A percentile compares a stretch with the other conserved stretches of the same genome.
phyloP scores from a whole-genome alignment of 2,113 vertebrate species.

The Lophura nycthemera region DNA sequence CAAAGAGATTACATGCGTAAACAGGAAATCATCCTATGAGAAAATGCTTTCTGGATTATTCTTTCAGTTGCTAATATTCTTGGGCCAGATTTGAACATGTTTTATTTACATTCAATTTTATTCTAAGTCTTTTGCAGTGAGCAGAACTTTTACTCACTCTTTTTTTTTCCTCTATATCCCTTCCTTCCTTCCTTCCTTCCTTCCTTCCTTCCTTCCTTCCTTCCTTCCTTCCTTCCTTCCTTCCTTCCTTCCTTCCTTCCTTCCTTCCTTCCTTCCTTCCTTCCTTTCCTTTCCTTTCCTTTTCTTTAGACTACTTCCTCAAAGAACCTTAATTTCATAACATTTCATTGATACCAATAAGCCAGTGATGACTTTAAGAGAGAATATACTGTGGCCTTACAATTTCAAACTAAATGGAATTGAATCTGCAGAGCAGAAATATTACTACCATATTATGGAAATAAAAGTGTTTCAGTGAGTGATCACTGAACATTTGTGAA shows the following conservation, averaged over 20 bases:
- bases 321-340: neutral
- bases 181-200: too few relatives aligned
- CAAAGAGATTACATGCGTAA: neutral
- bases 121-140: neutral
- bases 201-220: neutral
- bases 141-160: rapidly evolving
- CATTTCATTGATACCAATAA: neutral
- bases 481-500: neutral
- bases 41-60: neutral
- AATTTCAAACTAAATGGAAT: neutral
- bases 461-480: neutral
- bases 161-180: neutral
- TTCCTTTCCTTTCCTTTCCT: too few relatives aligned
- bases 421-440: neutral
- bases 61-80: neutral
- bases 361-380: neutral
- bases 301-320: rapidly evolving
- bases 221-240: too few relatives aligned
- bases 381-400: neutral
- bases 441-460: neutral
- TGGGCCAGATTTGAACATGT: neutral
- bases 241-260: neutral
- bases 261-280: rapidly evolving
- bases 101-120: neutral
- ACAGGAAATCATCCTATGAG: neutral